Percentiles rank a stretch among this genome's conserved stretches.
phyloP scores from a whole-genome alignment of 2,797 vertebrate genomes.

The Oreochromis grahami region DNA sequence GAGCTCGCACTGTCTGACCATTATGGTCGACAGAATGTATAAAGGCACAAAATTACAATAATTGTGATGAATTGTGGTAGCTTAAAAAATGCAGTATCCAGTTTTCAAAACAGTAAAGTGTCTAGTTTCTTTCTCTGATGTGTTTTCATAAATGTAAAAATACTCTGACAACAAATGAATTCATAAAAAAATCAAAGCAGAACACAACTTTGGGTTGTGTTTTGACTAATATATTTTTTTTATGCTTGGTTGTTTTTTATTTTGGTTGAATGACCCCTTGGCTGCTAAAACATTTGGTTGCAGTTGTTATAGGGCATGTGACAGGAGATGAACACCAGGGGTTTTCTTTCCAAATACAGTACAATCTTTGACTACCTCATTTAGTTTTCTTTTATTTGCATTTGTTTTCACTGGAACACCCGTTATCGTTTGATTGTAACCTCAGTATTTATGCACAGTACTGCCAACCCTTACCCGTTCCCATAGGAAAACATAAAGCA shows the following conservation, averaged over 20 bases:
- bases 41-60: slow-evolving; percentile 35
- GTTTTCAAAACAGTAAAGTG: not conserved
- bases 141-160: not conserved
- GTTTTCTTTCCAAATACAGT: not conserved
- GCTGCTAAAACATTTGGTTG: not conserved
- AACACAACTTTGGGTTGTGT: not conserved
- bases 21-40: slow-evolving; percentile 15
- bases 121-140: not conserved
- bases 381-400: slow-evolving; percentile 1
- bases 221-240: not conserved
- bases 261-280: not conserved
- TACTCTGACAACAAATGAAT: not conserved
- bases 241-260: not conserved
- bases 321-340: not conserved
- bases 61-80: slow-evolving; percentile 34
- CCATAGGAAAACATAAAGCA: slow-evolving; percentile 9
- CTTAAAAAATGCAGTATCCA: not conserved
- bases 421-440: slow-evolving; percentile 41
- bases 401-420: slow-evolving; percentile 27
- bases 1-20: slow-evolving; percentile 25
- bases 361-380: not conserved
- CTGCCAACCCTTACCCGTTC: slow-evolving; percentile 2
- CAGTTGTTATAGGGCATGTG: not conserved
- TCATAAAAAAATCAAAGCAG: not conserved
- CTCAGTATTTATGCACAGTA: slow-evolving; percentile 20